Conservation (phyloP, 1,140 invertebrate genomes). For the Eriosoma lanigerum region DNA sequence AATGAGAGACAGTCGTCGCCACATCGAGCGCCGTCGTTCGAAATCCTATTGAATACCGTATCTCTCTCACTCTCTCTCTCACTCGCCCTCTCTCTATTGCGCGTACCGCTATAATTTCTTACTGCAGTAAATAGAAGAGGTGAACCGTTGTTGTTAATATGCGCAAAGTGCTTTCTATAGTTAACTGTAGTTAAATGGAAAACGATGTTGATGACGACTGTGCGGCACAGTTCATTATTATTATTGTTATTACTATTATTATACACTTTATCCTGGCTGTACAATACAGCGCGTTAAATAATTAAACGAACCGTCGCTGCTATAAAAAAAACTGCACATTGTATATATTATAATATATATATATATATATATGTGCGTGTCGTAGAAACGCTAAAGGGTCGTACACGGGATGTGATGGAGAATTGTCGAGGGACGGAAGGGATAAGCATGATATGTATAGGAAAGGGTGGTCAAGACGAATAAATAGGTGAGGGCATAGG, state of each 20-base stretch:
- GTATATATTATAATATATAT: not conserved
- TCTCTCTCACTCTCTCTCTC: too few relatives aligned
- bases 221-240: slow-evolving; percentile 11
- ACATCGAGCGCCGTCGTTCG: too few relatives aligned
- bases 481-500: not conserved
- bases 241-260: not conserved
- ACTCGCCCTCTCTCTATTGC: too few relatives aligned
- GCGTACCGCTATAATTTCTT: not conserved
- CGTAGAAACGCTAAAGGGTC: not conserved
- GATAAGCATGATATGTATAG: too few relatives aligned
- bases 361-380: not conserved
- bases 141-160: not conserved
- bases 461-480: not conserved
- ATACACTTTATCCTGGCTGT: not conserved
- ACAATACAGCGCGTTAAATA: not conserved
- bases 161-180: not conserved
- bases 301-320: slow-evolving; percentile 19
- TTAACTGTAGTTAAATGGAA: not conserved
- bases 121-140: not conserved
- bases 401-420: too few relatives aligned
- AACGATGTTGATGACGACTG: not conserved
- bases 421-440: not conserved
- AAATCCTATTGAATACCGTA: too few relatives aligned
- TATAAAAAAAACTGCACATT: slow-evolving; percentile 1
- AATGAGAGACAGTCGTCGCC: too few relatives aligned